These are phyloP conservation scores for Drosophila oshimai DNA, from an alignment of 1,140 invertebrate genomes.

Conservation along the genomic window DNA sequence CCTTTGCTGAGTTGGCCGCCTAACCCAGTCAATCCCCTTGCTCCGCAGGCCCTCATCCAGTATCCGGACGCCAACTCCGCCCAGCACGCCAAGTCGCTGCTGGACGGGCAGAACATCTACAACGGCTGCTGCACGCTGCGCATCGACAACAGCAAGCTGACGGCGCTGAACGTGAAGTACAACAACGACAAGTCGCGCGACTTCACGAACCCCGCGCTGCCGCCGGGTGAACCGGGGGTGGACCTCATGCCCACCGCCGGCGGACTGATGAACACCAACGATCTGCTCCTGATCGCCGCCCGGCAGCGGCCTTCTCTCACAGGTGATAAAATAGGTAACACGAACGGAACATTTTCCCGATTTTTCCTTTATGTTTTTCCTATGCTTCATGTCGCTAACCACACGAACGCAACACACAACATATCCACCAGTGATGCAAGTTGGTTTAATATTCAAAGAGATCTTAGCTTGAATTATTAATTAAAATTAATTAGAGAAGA, in stretches of 20 bases:
- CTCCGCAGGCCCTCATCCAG: conserved; percentile 96
- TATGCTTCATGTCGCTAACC: conserved; percentile 32
- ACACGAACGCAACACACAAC: not conserved
- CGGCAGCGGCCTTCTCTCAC: conserved; percentile 85
- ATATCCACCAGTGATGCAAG: not conserved
- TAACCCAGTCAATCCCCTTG: not conserved
- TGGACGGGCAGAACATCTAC: conserved; percentile 99
- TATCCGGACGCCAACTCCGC: conserved; percentile 98
- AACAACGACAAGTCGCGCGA: conserved; percentile 99
- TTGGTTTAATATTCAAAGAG: not conserved
- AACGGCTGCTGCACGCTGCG: conserved; percentile 99
- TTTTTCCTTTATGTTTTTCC: conserved; percentile 53
- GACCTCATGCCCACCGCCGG: conserved; percentile 85
- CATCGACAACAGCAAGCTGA: conserved; percentile 99
- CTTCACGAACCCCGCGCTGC: conserved; percentile 98
- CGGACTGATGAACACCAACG: conserved; percentile 85
- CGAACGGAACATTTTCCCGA: conserved; percentile 71
- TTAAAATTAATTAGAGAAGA: no score
- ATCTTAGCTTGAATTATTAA: not conserved
- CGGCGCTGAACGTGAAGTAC: conserved; percentile 98
- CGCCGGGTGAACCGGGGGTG: conserved; percentile 93
- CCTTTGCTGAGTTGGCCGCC: no score
- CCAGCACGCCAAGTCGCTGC: conserved; percentile 96
- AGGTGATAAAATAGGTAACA: conserved; percentile 84
- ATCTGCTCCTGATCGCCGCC: conserved; percentile 87